A percentile compares a stretch with the other conserved stretches of the same genome.
These are phyloP conservation scores for Alsophila aescularia DNA, from an alignment of 2,888 invertebrate genomes.

Conservation along the genomic window DNA sequence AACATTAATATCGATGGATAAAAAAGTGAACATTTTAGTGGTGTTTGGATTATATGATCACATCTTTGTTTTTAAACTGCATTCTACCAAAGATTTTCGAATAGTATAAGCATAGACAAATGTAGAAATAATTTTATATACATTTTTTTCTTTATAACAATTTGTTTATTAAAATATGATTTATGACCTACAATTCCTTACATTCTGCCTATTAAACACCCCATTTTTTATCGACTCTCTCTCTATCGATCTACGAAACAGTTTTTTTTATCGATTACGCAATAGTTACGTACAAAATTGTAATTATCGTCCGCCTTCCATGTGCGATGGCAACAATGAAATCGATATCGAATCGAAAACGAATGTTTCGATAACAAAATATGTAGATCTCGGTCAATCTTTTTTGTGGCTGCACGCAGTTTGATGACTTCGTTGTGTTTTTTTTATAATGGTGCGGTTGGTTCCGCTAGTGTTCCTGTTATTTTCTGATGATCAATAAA, in stretches of 20 bases:
- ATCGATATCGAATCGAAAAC: slow-evolving; percentile 72
- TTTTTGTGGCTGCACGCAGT: slow-evolving; percentile 71
- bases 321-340: slow-evolving; percentile 74
- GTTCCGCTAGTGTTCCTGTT: slow-evolving; percentile 37
- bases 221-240: slow-evolving; percentile 41
- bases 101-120: too few species aligned
- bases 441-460: slow-evolving; percentile 28
- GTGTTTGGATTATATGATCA: too few species aligned
- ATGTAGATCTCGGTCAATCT: slow-evolving; percentile 73
- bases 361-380: slow-evolving; percentile 58
- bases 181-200: background rate
- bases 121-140: too few species aligned
- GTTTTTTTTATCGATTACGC: slow-evolving; percentile 65
- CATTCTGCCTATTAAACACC: slow-evolving; percentile 21
- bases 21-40: too few species aligned
- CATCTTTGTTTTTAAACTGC: too few species aligned
- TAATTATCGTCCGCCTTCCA: slow-evolving; percentile 77
- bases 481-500: background rate
- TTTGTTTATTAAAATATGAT: too few species aligned
- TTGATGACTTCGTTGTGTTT: slow-evolving; percentile 52
- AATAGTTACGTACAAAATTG: slow-evolving; percentile 73
- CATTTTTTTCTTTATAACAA: too few species aligned
- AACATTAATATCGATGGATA: too few species aligned
- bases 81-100: too few species aligned
- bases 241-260: slow-evolving; percentile 49